These are phyloP conservation scores for Oedothorax gibbosus DNA, from an alignment of 1,140 invertebrate species.

Conservation along the genomic window DNA sequence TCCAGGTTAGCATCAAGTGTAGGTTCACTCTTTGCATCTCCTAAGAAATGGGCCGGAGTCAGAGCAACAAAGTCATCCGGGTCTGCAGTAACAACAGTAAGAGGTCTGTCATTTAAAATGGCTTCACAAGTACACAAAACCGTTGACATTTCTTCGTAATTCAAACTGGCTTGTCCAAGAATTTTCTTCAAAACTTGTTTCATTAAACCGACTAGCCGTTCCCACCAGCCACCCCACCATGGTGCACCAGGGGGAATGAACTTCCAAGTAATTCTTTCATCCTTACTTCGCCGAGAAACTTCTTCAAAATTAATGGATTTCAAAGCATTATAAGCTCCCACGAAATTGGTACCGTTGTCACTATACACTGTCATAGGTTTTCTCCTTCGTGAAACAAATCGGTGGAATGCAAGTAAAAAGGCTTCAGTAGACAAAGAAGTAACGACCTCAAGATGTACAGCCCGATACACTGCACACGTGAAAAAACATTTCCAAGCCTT, in stretches of 20 bases:
- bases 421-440: slow-evolving; percentile 66
- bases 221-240: slow-evolving; percentile 15
- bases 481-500: slow-evolving; percentile 42
- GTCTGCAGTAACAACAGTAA: slow-evolving; percentile 16
- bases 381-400: slow-evolving; percentile 68
- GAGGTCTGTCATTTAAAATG: slow-evolving; percentile 23
- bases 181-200: slow-evolving; percentile 22
- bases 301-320: slow-evolving; percentile 3
- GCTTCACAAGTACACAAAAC: slow-evolving; percentile 29
- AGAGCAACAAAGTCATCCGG: slow-evolving; percentile 3
- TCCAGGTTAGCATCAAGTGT: not conserved
- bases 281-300: not conserved
- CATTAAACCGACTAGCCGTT: not conserved
- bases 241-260: slow-evolving; percentile 23
- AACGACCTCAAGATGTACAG: slow-evolving; percentile 66
- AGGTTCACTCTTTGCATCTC: not conserved
- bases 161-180: slow-evolving; percentile 15
- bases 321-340: slow-evolving; percentile 58
- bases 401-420: slow-evolving; percentile 66
- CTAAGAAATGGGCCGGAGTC: slow-evolving; percentile 20
- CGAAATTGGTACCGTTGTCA: slow-evolving; percentile 69
- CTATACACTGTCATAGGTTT: slow-evolving; percentile 64
- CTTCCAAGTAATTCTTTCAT: slow-evolving; percentile 31
- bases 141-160: slow-evolving; percentile 27
- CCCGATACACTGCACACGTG: slow-evolving; percentile 35